Conservation (phyloP, 2,797 vertebrate genomes). For the Scolopax rusticola region DNA sequence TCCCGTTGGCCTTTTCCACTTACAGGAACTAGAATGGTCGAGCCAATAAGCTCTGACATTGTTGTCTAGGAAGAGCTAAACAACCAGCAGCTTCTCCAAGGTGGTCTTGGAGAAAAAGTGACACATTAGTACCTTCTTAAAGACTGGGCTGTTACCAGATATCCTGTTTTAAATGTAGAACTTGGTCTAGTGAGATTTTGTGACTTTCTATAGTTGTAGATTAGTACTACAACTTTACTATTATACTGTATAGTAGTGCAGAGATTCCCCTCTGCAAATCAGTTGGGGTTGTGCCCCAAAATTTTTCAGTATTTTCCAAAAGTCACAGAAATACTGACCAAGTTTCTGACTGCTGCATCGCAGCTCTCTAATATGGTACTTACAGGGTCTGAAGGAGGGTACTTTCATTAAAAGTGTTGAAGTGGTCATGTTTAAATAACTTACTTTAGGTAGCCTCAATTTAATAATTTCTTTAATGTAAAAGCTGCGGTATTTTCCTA, state of each 20-base stretch:
- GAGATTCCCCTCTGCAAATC: not conserved
- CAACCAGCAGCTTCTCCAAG: not conserved
- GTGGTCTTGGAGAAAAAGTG: not conserved
- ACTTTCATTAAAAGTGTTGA: not conserved
- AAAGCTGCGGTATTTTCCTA: not conserved
- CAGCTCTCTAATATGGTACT: not conserved
- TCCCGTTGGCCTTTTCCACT: not conserved
- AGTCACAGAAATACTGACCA: not conserved
- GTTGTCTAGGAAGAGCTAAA: not conserved
- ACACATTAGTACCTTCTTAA: not conserved
- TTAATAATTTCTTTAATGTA: not conserved
- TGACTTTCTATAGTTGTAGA: not conserved
- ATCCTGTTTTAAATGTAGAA: not conserved
- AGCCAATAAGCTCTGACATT: not conserved
- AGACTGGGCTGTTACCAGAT: not conserved
- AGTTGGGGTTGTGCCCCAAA: not conserved
- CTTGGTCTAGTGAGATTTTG: not conserved
- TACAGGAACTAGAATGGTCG: not conserved
- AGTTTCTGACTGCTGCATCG: not conserved
- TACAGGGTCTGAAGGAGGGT: fast-evolving
- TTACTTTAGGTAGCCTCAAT: not conserved
- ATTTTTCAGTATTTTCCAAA: not conserved
- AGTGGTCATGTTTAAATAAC: not conserved
- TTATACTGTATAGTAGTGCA: not conserved
- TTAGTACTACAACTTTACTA: too few relatives aligned